These are phyloP conservation scores for Druon quercuslanigerum DNA, from an alignment of 1,140 invertebrate genomes.

Conservation along the genomic window DNA sequence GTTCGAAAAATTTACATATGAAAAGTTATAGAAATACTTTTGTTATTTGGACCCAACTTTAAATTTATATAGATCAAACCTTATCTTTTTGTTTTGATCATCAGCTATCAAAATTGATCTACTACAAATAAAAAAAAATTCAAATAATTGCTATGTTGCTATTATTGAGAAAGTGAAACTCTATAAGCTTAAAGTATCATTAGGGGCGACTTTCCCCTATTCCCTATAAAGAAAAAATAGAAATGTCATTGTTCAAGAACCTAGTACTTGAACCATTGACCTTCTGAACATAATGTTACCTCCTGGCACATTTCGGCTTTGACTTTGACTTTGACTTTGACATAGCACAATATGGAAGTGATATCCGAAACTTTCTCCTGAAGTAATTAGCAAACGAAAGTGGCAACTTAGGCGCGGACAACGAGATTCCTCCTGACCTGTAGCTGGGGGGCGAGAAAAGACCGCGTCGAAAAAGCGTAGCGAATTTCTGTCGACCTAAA, in stretches of 20 bases:
- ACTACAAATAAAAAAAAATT: no score
- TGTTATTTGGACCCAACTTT: no score
- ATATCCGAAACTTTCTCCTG: slow-evolving; percentile 21
- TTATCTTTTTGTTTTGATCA: no score
- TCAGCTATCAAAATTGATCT: no score
- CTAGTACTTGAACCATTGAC: background rate
- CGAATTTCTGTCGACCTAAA: slow-evolving; percentile 68
- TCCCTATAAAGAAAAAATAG: background rate
- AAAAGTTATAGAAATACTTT: no score
- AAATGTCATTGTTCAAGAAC: background rate
- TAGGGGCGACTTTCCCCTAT: no score
- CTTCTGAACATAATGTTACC: slow-evolving; percentile 1
- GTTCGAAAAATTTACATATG: no score
- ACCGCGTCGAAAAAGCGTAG: slow-evolving; percentile 62
- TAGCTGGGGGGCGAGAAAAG: slow-evolving; percentile 38
- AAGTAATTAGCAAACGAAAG: slow-evolving; percentile 43
- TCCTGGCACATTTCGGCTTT: slow-evolving; percentile 23
- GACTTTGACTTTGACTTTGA: slow-evolving; percentile 14
- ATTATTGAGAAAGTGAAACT: no score
- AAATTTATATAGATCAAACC: no score
- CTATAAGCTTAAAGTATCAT: no score
- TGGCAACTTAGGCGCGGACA: slow-evolving; percentile 14
- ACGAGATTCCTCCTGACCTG: slow-evolving; percentile 33
- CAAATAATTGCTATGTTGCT: no score
- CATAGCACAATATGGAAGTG: slow-evolving; percentile 25